Evolutionary conservation across 1,140 invertebrate genomes (phyloP), one percentile per base, ranked within the genome.

Genomic region (Saccostrea glomerata): DNA sequence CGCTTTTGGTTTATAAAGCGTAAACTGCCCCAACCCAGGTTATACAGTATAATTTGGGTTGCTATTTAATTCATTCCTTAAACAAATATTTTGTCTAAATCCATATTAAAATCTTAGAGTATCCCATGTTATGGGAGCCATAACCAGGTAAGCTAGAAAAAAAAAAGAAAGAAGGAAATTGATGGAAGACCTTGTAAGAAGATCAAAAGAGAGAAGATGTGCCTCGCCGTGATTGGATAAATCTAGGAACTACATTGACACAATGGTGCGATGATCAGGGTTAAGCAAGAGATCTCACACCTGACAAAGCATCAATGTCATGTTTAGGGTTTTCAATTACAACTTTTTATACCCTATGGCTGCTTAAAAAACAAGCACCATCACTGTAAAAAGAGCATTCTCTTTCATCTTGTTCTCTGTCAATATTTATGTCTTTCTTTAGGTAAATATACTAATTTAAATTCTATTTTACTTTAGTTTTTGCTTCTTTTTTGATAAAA

Each of bases 271-370:
- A 36, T 77, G 70, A 77, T 77, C 70, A 77, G 30, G 25, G 11
- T 77, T 77, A 30, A 25, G 30, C 70, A 36, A 30, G 70, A 30
- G 25, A 77, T 77, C 70, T 77, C 23, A 77, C 70, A 77, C 70
- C 25, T 77, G 70, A 77, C 23, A 77, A 77, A 77, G 12, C 70
- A 77, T 77, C 70, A 77, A 77, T 77, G 70, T 77, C 70, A 77
- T 77, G 70, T 30, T 77, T 36, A 77, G 2, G 25, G 23, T 36
- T 30, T 77, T 30, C 25, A 77, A 23, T 30, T 15, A 77, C 11
- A 77, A 25, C 15, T 30, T 36, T 77, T 30, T 25, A 15, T 36
- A 23, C 25, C 25, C 70, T 3, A 2, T 36, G 4, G 23, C 11
- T 36, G 23, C 25, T 36, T 30, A 77, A 30, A 77, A 77, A 77